Base-by-base conservation (phyloP, 1,140 invertebrate species). In the Lasioglossum baleicum region DNA sequence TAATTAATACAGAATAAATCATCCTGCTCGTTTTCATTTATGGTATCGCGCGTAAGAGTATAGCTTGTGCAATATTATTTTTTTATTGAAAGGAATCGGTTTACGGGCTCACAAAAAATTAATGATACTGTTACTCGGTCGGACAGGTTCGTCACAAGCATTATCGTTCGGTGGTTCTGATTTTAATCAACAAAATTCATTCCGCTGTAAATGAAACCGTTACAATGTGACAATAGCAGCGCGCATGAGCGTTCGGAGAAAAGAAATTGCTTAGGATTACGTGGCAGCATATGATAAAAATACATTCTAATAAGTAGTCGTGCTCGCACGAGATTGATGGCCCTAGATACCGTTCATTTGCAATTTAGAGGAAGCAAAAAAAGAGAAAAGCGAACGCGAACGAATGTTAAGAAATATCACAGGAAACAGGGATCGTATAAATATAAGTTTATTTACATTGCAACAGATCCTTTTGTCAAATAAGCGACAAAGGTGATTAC, bases 371-470 rank as follows among this genome's bases (percentile, higher is more conserved):
- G 2, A 35, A 17, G 1, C 17, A 15, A 20, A 20, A 58, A n/a
- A 35, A 35, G 3, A 35, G 35, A 35, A n/a, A 17, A 53, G 3
- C 7, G 35, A n/a, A 11, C 11, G 2, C 15, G 69, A 35, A 74
- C 17, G 51, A 53, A 53, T 53, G 51, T 35, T 35, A 51, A 26
- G 60, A 65, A 40, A n/a, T 15, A 20, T n/a, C n/a, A 42, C 3
- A 22, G 17, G 15, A 10, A 65, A 3, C 7, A 44, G 31, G 61
- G 13, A 2, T 92, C 86, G 86, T 93, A 93, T 92, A 92, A 92
- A 92, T 93, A 92, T 93, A 93, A 90, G 92, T 93, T 93, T 93
- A 93, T 93, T 93, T 93, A 93, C 91, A 93, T 91, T 92, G 89
- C 90, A 93, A 93, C 91, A 91, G 87, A 90, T 91, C 76, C 89